Percentiles rank a stretch among this genome's conserved stretches.
Evolutionary conservation across 2,113 vertebrate genomes (phyloP).

Genomic region (Sinocyclocheilus rhinocerous): DNA sequence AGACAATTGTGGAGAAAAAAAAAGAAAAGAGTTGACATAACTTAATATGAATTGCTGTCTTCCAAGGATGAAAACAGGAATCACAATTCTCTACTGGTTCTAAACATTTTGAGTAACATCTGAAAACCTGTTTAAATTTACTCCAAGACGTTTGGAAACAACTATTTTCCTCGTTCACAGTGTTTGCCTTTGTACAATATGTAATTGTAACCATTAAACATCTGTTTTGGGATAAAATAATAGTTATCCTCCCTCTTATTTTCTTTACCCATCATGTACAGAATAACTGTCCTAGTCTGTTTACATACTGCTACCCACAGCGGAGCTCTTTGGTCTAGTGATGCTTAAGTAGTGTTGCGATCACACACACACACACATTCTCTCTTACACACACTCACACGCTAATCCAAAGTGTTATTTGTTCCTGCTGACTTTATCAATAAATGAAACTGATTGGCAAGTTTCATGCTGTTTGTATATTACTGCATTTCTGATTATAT

Average conservation of each 20-base stretch:
- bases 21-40: too few species aligned
- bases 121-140: neutral
- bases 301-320: neutral
- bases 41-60: conserved; percentile 30
- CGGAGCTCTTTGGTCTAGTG: conserved; percentile 31
- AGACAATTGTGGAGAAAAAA: too few species aligned
- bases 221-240: neutral
- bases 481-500: conserved; percentile 10
- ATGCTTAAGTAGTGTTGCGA: neutral
- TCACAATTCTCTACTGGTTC: conserved; percentile 6
- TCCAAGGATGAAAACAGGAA: conserved; percentile 14
- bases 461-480: neutral
- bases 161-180: conserved; percentile 4
- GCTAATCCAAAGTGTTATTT: neutral
- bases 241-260: neutral
- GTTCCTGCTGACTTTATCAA: conserved; percentile 11
- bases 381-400: neutral
- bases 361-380: neutral
- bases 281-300: conserved; percentile 1
- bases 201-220: conserved; percentile 4
- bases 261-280: neutral
- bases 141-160: neutral
- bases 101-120: conserved; percentile 1
- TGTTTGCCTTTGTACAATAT: conserved; percentile 31
- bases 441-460: neutral